Evolutionary conservation across 2,113 vertebrate genomes (phyloP), one percentile per base, ranked within the genome.

Genomic region (Neodon shergylaensis): DNA sequence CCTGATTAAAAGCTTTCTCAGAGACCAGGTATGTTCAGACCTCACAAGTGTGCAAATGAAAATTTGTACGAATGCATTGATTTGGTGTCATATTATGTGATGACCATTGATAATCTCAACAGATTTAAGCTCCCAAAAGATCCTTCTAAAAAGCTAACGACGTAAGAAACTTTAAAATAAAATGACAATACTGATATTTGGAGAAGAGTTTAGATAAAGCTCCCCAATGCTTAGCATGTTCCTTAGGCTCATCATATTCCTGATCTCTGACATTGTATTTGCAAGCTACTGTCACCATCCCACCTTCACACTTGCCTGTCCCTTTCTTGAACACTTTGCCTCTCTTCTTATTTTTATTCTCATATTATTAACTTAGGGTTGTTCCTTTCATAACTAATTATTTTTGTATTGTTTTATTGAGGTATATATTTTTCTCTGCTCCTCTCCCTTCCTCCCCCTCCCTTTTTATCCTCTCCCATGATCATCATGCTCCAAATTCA

Each of bases 41-140:
- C 11, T 49, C 47, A 6, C 65, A 95, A 98, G 52, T 24, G 77
- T 31, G 8, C 88, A 89, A 85, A 83, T 88, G 39, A 97, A 72
- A 16, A 91, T 47, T 68, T 78, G 31, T 94, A 63, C 8, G 85
- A 95, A 88, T 31, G n/a, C 21, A 21, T 78, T 93, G 95, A 63
- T 24, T 39, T 76, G 44, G 83, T 47, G 9, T 33, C 54, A 2
- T 17, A 52, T 36, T 82, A 88, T 17, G 33, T 49, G 7, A 36
- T 36, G 16, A 47, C 17, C 39, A 7, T 2, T 87, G 42, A 42
- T 33, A 68, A 61, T 58, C 42, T 83, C 70, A 91, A 92, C 14
- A 79, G 86, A 82, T 65, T 81, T 78, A 86, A 66, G 33, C 4
- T 39, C 83, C 28, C 61, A 39, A 91, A 86, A 12, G 7, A 72